Base-by-base conservation (phyloP, 2,797 vertebrate genomes). In the Gymnodraco acuticeps region DNA sequence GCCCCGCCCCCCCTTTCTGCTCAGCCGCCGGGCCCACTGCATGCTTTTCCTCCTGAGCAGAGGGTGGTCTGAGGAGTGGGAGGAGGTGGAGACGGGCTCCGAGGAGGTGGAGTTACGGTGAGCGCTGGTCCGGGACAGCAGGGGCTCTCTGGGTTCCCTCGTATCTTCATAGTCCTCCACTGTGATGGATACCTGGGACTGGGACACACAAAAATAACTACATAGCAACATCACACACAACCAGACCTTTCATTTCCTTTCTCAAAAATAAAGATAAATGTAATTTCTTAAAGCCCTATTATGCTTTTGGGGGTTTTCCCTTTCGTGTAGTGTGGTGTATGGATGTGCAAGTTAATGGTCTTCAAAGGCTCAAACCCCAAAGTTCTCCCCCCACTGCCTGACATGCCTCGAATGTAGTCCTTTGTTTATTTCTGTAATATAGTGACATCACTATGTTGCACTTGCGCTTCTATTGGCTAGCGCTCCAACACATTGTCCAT, bases 111-210 rank as follows among this genome's bases (percentile, higher is more conserved):
- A 96, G 91, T 96, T 96, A 13, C 96, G 95, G 66, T 96, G 95
- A 41, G 85, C 85, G 1, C 92, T 81, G 1, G 85, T 86, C 19
- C 95, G 92, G 69, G 92, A 95, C 79, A 96, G 56, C 55, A 95
- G 91, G 42, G 95, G 93, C 78, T 96, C 95, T 3, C 95, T 93
- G 42, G 94, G 88, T 54, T 96, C 96, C 42, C 95, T 91, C 33
- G 95, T 95, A 91, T 96, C 96, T 87, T 96, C 96, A 4, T 95
- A 95, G 85, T 96, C 96, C 73, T 96, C 95, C 72, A 96, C 94
- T 1, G 94, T 96, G 85, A 96, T 96, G 67, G 95, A 96, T 14
- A 96, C 96, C 92, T 96, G 95, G 70, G 95, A 96, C 96, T 96
- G 89, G 11, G 10, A 71, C 66, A 66, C 33, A 68, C n/a, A 78